Percentiles rank a stretch among this genome's conserved stretches.
These are phyloP conservation scores for Gobius niger DNA, from an alignment of 2,113 vertebrate species.

Conservation along the genomic window DNA sequence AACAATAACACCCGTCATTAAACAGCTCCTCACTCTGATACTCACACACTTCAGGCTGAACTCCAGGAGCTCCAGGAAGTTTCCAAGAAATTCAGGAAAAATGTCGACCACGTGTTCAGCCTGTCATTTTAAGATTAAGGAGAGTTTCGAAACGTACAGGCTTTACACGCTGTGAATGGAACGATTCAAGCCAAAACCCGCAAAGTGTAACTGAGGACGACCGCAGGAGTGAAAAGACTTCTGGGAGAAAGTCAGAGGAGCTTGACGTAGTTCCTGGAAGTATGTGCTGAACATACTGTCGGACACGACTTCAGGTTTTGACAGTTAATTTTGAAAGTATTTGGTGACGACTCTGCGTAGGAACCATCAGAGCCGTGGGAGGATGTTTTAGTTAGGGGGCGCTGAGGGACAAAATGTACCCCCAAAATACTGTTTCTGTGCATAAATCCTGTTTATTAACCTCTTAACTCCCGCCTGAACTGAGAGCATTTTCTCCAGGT, in stretches of 20 bases:
- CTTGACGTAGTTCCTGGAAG: conserved; percentile 28
- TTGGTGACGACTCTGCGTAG: too few relatives aligned
- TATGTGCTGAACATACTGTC: neutral
- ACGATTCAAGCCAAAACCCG: neutral
- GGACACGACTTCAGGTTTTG: too few relatives aligned
- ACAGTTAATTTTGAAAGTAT: too few relatives aligned
- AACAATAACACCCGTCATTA: too few relatives aligned
- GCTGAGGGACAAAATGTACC: too few relatives aligned
- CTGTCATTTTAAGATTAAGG: conserved; percentile 48
- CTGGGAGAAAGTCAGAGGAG: too few relatives aligned
- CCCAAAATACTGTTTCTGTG: too few relatives aligned
- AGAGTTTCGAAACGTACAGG: conserved; percentile 20
- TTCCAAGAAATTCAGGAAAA: conserved; percentile 35
- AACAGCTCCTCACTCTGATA: neutral
- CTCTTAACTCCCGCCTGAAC: too few relatives aligned
- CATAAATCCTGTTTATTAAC: too few relatives aligned
- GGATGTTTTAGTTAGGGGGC: too few relatives aligned
- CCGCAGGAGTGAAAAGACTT: neutral
- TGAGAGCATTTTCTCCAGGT: too few relatives aligned
- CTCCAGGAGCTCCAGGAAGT: conserved; percentile 11
- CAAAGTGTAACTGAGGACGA: conserved; percentile 8
- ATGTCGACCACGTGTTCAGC: conserved; percentile 20
- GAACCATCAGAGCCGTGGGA: too few relatives aligned
- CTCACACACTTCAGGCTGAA: conserved; percentile 8
- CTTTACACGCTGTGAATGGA: conserved; percentile 6